Percentiles rank a stretch among this genome's conserved stretches.
Conservation (phyloP, 2,888 invertebrate genomes). For the Caprella mutica region DNA sequence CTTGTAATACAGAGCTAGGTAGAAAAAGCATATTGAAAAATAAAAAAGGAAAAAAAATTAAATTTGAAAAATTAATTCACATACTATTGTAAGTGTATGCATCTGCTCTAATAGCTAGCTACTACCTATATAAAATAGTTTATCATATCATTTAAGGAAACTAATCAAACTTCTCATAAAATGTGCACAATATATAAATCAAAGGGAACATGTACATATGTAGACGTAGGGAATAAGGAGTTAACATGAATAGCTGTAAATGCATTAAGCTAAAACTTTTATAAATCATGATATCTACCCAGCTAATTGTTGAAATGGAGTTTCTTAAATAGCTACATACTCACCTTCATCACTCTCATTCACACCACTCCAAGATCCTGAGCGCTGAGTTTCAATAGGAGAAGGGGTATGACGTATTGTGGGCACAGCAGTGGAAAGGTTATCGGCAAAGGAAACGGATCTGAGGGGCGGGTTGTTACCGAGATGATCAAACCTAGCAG, state of each 20-base stretch:
- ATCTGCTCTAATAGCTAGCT: too few species aligned
- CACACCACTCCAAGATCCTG: slow-evolving; percentile 33
- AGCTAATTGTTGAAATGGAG: too few species aligned
- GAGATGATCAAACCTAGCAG: not conserved
- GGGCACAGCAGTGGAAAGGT: not conserved
- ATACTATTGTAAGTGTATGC: too few species aligned
- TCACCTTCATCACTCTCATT: slow-evolving; percentile 33
- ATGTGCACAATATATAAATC: too few species aligned
- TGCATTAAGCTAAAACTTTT: not conserved
- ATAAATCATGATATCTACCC: too few species aligned
- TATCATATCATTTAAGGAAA: too few species aligned
- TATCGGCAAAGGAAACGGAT: not conserved
- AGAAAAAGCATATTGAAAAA: too few species aligned
- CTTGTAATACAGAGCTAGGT: too few species aligned
- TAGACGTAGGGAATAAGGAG: not conserved
- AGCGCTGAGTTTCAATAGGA: slow-evolving; percentile 4
- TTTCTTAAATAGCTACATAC: not conserved
- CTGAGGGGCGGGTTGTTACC: not conserved
- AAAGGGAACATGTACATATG: not conserved
- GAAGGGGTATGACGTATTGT: not conserved
- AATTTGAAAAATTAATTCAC: too few species aligned
- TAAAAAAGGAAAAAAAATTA: too few species aligned
- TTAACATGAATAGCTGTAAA: not conserved
- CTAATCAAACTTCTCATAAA: too few species aligned
- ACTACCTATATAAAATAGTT: too few species aligned